These are phyloP conservation scores for Siderastrea siderea DNA, from an alignment of 92 coral and sea anemone genomes.

Conservation along the genomic window DNA sequence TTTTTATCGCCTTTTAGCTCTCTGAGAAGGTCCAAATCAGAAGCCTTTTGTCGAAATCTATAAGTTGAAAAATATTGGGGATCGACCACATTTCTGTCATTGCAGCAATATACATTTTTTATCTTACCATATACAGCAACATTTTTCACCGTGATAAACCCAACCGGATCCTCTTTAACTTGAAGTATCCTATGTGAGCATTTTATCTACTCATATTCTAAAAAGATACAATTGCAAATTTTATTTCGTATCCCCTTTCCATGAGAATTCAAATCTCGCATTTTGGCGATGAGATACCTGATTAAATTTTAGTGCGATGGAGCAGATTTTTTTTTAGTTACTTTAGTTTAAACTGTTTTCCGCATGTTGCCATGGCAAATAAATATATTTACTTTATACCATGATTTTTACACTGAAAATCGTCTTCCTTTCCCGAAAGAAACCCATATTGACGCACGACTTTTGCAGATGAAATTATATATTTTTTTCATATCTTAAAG, in stretches of 20 bases:
- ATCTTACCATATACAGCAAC: background rate
- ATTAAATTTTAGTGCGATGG: background rate
- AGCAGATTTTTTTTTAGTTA: no score
- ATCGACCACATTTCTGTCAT: background rate
- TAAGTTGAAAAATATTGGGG: background rate
- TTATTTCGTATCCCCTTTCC: background rate
- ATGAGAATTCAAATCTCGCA: background rate
- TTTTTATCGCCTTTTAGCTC: background rate
- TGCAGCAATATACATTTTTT: background rate
- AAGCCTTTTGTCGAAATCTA: background rate
- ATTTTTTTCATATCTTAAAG: background rate
- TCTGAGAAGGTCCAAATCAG: no score
- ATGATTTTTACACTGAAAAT: background rate
- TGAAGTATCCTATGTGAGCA: background rate
- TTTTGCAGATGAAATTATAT: background rate
- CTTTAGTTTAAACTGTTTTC: background rate
- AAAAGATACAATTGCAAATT: background rate
- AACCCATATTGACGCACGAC: background rate
- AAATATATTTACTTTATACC: background rate
- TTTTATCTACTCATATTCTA: background rate
- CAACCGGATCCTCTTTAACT: background rate
- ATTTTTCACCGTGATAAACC: background rate
- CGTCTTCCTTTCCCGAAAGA: background rate
- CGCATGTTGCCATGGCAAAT: background rate
- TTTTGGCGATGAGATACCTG: background rate